Base-by-base conservation (phyloP, 2,888 invertebrate genomes). In the Taenaris catops region DNA sequence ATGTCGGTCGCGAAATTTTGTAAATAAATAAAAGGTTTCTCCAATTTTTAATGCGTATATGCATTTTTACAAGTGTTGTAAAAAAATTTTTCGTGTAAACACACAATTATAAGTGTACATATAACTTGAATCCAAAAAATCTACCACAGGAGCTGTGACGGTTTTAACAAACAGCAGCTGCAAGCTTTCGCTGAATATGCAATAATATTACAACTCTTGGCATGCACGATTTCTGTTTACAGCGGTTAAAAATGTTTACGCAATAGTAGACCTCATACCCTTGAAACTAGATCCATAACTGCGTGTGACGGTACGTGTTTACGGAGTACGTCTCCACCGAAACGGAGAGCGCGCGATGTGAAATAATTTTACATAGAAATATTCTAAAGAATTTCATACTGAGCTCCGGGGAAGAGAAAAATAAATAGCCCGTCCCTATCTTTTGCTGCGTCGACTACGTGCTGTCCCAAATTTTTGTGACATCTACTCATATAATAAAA, bases 141-240 rank as follows among this genome's bases (percentile, higher is more conserved):
- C 8, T 23, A 23, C 23, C 21, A 14, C 16, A 6, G 4, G 23
- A 20, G 20, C 19, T 25, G 14, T 33, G 16, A 12, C 27, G 26
- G 32, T 32, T 23, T 17, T 16, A 23, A 14, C 25, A 25, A 29
- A 25, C 34, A 29, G 33, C 38, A 38, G 28, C 29, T 39, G 38
- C 38, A 34, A 25, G 29, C 17, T 9, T 21, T 23, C 9, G 29
- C 34, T 39, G 38, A 34, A 39, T 39, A 28, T 39, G 34, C 34
- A 34, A 39, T 38, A 33, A 29, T 23, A 31, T 31, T 9, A n/a
- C 31, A 23, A 10, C 21, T 23, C 16, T 10, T 16, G 31, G 31
- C 23, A n/a, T 31, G 31, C 23, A 31, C 23, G 31, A 31, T 31
- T 31, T n/a, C 31, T 21, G 8, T 23, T 21, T 23, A 14, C 21